These are phyloP conservation scores for Otolemur crassicaudatus DNA, from an alignment of 2,797 vertebrate genomes.

Conservation along the genomic window DNA sequence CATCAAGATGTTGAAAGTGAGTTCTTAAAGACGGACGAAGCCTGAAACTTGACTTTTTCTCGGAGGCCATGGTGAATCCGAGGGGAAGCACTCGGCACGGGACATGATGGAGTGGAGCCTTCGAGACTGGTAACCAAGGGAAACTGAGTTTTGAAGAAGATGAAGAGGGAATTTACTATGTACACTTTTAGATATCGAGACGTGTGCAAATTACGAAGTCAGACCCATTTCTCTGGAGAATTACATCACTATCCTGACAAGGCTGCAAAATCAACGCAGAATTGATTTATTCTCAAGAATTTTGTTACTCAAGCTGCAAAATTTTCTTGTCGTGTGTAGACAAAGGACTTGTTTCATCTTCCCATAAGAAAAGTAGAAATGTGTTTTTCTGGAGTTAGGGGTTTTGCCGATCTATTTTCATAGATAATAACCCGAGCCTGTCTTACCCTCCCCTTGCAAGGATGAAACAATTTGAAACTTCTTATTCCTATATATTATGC, in stretches of 20 bases:
- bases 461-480: conserved; percentile 43
- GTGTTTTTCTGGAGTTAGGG: conserved; percentile 29
- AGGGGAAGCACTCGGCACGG: neutral
- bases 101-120: neutral
- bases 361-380: neutral
- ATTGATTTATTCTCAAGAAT: no score
- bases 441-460: conserved; percentile 49
- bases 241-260: neutral
- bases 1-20: conserved; percentile 64
- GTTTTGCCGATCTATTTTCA: conserved; percentile 47
- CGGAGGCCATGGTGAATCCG: neutral
- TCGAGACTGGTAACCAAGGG: neutral
- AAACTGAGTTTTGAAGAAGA: neutral
- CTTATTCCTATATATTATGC: neutral
- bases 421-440: conserved; percentile 61
- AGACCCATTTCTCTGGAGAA: neutral
- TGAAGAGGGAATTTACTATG: neutral
- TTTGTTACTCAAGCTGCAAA: no score
- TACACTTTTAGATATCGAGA: neutral
- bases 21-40: conserved; percentile 50
- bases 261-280: neutral
- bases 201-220: neutral
- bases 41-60: conserved; percentile 34
- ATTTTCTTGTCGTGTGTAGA: neutral
- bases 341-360: neutral